phyloP scores from a whole-genome alignment of 2,888 invertebrate species.

The Aporophyla nigra region DNA sequence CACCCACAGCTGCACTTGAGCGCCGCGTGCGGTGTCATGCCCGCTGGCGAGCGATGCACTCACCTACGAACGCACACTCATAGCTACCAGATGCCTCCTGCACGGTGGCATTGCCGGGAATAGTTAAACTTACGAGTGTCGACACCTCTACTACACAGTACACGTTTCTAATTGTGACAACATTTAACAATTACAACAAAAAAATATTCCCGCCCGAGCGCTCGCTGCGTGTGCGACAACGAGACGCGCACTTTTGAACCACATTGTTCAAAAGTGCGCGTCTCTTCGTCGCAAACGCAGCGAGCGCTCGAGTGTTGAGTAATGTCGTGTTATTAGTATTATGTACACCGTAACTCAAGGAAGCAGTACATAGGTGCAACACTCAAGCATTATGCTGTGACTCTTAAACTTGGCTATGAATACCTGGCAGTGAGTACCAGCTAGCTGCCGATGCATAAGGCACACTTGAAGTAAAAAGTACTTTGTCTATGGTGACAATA shows the following conservation, averaged over 20 bases:
- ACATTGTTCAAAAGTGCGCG: too few species aligned
- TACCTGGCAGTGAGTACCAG: background rate
- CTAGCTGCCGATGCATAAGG: background rate
- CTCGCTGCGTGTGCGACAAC: too few species aligned
- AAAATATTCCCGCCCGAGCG: background rate
- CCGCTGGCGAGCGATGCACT: too few species aligned
- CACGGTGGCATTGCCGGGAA: background rate
- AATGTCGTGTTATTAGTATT: background rate
- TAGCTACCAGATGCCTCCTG: background rate
- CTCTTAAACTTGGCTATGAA: background rate
- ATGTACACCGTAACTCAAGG: background rate
- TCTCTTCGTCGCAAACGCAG: too few species aligned
- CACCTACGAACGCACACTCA: too few species aligned
- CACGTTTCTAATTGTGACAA: constrained; percentile 16
- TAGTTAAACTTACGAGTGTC: constrained; percentile 6
- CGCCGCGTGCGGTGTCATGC: background rate
- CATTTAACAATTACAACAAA: constrained; percentile 15
- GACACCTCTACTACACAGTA: background rate
- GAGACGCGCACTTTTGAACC: background rate
- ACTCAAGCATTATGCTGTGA: background rate
- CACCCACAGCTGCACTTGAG: background rate
- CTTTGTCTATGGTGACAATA: constrained; percentile 12
- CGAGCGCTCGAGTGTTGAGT: too few species aligned
- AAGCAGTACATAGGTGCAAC: background rate
- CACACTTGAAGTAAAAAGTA: background rate